Evolutionary conservation across 2,888 invertebrate species (phyloP), one percentile per base, ranked within the genome.

Genomic region (Smittia aterrima): DNA sequence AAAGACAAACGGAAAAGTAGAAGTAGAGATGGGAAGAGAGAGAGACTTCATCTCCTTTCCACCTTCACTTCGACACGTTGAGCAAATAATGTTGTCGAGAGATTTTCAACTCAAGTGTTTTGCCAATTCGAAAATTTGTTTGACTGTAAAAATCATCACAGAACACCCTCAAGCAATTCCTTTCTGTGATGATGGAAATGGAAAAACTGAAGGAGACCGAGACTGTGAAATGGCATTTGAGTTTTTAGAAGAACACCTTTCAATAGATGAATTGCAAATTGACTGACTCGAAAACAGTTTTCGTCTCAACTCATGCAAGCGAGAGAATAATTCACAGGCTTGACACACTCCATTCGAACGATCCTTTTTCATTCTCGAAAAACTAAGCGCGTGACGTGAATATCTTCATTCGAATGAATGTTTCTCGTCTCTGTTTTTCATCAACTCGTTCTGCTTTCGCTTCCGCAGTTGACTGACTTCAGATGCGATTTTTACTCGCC

Each of bases 271-370:
- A 47, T 47, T 47, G 47, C 47, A 47, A 47, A 47, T 47, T 47
- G 47, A 47, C 47, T 47, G 47, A 47, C 47, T 16, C n/a, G 47
- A 47, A 47, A 47, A 47, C 47, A 47, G 47, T 47, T 47, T 16
- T 47, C 47, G 16, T 47, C 47, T 47, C 47, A 16, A 47, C 47
- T 13, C 32, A 32, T 32, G 32, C 32, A 32, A 32, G 32, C 32
- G 32, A 9, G 32, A 32, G 9, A 32, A 32, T 32, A 32, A 32
- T 32, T 32, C 32, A 32, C 32, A 47, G 16, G 47, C 16, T 16
- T 47, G 47, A 47, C 47, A 47, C 32, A 47, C 47, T 13, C 47
- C 47, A 32, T 32, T 9, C 32, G 32, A 47, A n/a, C 47, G 47
- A n/a, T 38, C 6, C 38, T 38, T 38, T 7, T 38, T 38, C 11